Conservation (phyloP, 2,888 invertebrate species). For the Desoria tigrina region DNA sequence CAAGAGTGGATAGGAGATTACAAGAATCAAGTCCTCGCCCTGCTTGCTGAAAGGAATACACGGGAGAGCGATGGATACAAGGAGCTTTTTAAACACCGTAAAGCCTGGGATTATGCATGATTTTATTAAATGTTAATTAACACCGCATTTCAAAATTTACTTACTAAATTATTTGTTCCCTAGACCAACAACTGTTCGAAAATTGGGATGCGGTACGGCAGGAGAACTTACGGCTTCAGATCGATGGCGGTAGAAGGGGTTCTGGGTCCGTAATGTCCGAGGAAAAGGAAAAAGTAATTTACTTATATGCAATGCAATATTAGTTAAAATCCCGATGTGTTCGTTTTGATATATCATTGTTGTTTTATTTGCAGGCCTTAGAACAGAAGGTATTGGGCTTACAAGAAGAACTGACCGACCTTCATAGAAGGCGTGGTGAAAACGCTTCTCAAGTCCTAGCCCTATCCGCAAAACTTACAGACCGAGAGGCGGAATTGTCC, state of each 20-base stretch:
- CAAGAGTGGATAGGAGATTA: conserved; percentile 59
- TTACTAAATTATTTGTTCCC: conserved; percentile 25
- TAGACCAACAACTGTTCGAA: conserved; percentile 85
- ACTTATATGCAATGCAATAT: background rate
- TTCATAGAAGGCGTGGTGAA: conserved; percentile 86
- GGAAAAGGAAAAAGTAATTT: conserved; percentile 53
- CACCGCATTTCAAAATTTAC: conserved; percentile 15
- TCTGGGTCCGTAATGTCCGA: conserved; percentile 47
- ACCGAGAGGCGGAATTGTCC: conserved; percentile 73
- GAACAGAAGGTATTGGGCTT: conserved; percentile 83
- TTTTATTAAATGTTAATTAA: conserved; percentile 5
- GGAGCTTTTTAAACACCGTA: conserved; percentile 79
- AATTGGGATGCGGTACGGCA: conserved; percentile 74
- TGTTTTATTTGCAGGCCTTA: conserved; percentile 57
- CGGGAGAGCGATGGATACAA: conserved; percentile 73
- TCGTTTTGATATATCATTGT: background rate
- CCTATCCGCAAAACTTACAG: conserved; percentile 79
- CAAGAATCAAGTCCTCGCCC: conserved; percentile 70
- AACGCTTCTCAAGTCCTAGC: conserved; percentile 91
- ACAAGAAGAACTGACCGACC: conserved; percentile 88
- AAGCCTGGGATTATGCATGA: conserved; percentile 57
- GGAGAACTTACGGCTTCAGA: conserved; percentile 82
- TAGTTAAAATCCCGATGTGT: background rate
- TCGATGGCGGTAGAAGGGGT: conserved; percentile 67
- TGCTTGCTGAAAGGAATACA: conserved; percentile 73